Evolutionary conservation across 2,888 invertebrate genomes (phyloP), one percentile per base, ranked within the genome.

Genomic region (Cremastinae sp.): DNA sequence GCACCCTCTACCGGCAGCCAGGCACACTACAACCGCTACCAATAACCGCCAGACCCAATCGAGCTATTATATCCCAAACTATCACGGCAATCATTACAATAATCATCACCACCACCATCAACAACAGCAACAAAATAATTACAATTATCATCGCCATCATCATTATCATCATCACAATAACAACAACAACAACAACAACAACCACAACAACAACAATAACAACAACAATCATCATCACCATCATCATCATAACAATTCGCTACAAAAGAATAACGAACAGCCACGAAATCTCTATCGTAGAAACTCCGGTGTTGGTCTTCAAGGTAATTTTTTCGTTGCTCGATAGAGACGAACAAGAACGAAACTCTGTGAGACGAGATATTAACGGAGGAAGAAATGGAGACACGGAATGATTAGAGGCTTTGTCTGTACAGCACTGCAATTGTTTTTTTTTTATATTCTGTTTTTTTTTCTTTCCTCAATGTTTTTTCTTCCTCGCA

Each of bases 81-180:
- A 91, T 85, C 90, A 91, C 85, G 90, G 90, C 86, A 91, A 91
- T 86, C 88, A 89, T 89, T 87, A 92, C 89, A 91, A 92, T 89
- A 91, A 91, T 85, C 91, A 91, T 86, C 90, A 91, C 84, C 90
- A 91, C 86, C 88, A 89, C 89, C 87, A 92, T 89, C 91, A 92
- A 89, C 91, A 91, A 84, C 91, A 91, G 86, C 90, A 91, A 84
- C 90, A 91, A 84, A 91, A 90, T 86, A 91, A 91, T 90, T 92
- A 91, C 91, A 93, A 93, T 88, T 93, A 92, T 91, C 92, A 90
- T 86, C 92, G 92, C 85, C 91, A 91, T 86, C 91, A 92, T 87
- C 91, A 91, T 88, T 93, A 93, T 91, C 92, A 91, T 85, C 90
- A 91, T 87, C 91, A 92, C 87, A 92, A 92, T 90, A 91, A 91